Base-by-base conservation (phyloP, 2,113 vertebrate species). In the Panurus biarmicus region DNA sequence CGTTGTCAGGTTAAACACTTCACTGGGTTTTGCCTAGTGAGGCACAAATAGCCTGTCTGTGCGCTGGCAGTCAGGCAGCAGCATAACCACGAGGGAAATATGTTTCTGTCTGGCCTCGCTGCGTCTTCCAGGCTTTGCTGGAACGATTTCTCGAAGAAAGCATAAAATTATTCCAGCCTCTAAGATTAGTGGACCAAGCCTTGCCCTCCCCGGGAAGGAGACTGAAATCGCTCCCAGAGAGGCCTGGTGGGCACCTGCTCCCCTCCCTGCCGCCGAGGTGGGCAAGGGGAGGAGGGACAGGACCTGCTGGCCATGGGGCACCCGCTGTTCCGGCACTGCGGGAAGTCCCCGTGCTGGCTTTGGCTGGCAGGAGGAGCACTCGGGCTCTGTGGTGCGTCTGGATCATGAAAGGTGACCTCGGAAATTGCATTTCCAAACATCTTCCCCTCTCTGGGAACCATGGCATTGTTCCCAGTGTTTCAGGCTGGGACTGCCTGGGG, bases 401-500 rank as follows among this genome's bases (percentile, higher is more conserved):
- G 40, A 61, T 87, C 87, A 87, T 93, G 36, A 94, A 93, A 95
- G 89, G 70, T 91, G 94, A 91, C 93, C 93, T 93, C 82, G 11
- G 95, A 95, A 95, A 95, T 45, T 75, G 83, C 85, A 42, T 90
- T 93, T 96, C 90, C 92, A 94, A 75, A 79, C 67, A 44, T 86
- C 69, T 80, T 88, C 72, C 76, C 66, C 81, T 79, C 5, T 45
- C 70, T 38, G 83, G 26, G 86, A 86, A 13, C 2, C 36, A 57
- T 94, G 94, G 95, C 90, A 77, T 85, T 73, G 64, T 96, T 97
- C 96, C 93, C 92, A 82, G 90, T 66, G 91, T 94, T 91, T 96
- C 89, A 79, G 96, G 85, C 91, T 76, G 95, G 95, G 87, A 62
- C 93, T 93, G 95, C 96, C 93, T 87, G 93, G 83, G 89, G 95